Evolutionary conservation across 2,888 invertebrate species (phyloP).

Genomic region (Callyntrura sp.): DNA sequence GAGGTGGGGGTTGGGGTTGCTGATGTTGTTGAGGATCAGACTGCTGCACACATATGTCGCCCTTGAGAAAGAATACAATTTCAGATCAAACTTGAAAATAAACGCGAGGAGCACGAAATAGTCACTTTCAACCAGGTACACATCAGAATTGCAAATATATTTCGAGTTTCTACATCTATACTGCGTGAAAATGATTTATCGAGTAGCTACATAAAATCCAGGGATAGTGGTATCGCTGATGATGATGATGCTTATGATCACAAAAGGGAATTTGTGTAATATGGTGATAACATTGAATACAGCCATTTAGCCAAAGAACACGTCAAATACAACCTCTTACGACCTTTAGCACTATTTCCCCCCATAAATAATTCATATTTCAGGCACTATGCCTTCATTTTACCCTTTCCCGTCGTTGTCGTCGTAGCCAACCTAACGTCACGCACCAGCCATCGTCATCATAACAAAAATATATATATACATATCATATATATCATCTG

Average conservation of each 20-base stretch:
- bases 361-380: not conserved
- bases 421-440: not conserved
- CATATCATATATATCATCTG: constrained; percentile 66
- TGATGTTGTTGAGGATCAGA: constrained; percentile 80
- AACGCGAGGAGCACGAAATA: no score
- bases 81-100: no score
- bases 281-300: not conserved
- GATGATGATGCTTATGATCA: not conserved
- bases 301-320: not conserved
- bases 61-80: constrained; percentile 58
- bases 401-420: not conserved
- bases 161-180: not conserved
- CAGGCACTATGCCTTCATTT: not conserved
- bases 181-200: constrained; percentile 71
- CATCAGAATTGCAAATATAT: no score
- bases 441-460: not conserved
- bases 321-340: constrained; percentile 8
- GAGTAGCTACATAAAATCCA: constrained; percentile 25
- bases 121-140: no score
- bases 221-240: no score
- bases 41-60: constrained; percentile 81
- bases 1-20: constrained; percentile 76
- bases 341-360: not conserved
- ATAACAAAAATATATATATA: no score
- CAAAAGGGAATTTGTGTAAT: constrained; percentile 23